Evolutionary conservation across 1,140 invertebrate species (phyloP).

Genomic region (Mizuhopecten yessoensis): DNA sequence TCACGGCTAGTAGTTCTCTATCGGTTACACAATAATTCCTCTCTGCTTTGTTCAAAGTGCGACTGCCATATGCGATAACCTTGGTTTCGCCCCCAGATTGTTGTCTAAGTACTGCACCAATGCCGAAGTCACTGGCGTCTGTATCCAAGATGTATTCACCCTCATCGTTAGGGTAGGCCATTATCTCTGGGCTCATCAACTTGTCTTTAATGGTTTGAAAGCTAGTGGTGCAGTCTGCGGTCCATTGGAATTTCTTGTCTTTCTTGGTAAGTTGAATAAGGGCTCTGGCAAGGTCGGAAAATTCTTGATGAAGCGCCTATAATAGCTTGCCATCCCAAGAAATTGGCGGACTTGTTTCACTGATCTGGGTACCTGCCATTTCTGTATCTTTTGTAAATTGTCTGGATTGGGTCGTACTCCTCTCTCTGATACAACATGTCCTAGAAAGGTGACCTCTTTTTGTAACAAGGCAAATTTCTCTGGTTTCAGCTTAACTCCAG

Average conservation of each 20-base stretch:
- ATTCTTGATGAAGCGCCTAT: constrained; percentile 61
- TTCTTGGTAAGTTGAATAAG: constrained; percentile 62
- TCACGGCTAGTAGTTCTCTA: constrained; percentile 68
- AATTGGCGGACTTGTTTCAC: constrained; percentile 63
- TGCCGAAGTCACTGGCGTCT: constrained; percentile 67
- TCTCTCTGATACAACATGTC: constrained; percentile 58
- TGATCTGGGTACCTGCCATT: constrained; percentile 61
- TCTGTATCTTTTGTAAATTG: constrained; percentile 49
- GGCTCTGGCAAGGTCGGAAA: constrained; percentile 60
- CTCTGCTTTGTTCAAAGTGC: constrained; percentile 78
- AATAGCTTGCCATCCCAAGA: constrained; percentile 63
- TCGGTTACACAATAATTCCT: constrained; percentile 82
- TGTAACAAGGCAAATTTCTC: constrained; percentile 65
- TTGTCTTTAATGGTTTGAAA: constrained; percentile 65
- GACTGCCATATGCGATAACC: constrained; percentile 71
- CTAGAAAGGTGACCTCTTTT: constrained; percentile 59
- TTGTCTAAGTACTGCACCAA: constrained; percentile 77
- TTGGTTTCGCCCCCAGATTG: constrained; percentile 63
- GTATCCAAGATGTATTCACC: constrained; percentile 70
- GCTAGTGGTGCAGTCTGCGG: constrained; percentile 55
- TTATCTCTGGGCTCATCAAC: constrained; percentile 61
- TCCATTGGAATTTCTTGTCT: constrained; percentile 56
- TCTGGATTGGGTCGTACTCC: constrained; percentile 47
- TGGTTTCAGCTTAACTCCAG: constrained; percentile 64
- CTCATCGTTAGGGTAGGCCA: constrained; percentile 54